Evolutionary conservation across 2,888 invertebrate genomes (phyloP).

Genomic region (Pollenia griseotomentosa): DNA sequence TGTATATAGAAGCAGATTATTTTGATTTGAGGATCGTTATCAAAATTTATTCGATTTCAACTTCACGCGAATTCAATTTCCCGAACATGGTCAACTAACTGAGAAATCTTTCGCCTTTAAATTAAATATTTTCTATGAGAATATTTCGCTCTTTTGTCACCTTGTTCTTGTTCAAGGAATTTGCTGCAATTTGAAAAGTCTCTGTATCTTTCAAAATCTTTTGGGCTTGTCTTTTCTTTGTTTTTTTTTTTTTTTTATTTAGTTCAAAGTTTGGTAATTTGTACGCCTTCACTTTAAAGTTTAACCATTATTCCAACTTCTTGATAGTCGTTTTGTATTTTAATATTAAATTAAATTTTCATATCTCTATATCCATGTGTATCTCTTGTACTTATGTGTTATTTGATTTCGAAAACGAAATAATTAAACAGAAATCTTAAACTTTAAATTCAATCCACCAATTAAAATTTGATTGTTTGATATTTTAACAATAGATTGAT

Average conservation of each 20-base stretch:
- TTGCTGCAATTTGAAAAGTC: too few relatives aligned
- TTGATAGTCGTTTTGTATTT: neutral
- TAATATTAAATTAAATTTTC: slow-evolving; percentile 27
- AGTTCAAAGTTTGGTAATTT: slow-evolving; percentile 32
- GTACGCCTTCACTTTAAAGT: slow-evolving; percentile 22
- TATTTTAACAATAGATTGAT: slow-evolving; percentile 59
- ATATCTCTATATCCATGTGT: neutral
- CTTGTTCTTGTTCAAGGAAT: too few relatives aligned
- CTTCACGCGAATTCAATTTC: too few relatives aligned
- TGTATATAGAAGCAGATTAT: too few relatives aligned
- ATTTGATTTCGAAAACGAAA: neutral
- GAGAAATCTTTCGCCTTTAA: too few relatives aligned
- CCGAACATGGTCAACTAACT: too few relatives aligned
- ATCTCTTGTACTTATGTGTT: too few relatives aligned
- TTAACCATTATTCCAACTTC: slow-evolving; percentile 7
- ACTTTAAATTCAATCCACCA: slow-evolving; percentile 38
- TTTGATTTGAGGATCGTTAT: too few relatives aligned
- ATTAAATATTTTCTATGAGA: too few relatives aligned
- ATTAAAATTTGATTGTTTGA: slow-evolving; percentile 59
- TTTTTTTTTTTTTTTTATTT: neutral
- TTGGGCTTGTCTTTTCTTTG: slow-evolving; percentile 1
- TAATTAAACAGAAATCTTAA: slow-evolving; percentile 43
- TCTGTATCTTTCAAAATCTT: neutral
- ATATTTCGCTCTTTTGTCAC: too few relatives aligned
- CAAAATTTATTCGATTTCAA: too few relatives aligned